Base-by-base conservation (phyloP, 2,888 invertebrate species). In the Orgyia antiqua region DNA sequence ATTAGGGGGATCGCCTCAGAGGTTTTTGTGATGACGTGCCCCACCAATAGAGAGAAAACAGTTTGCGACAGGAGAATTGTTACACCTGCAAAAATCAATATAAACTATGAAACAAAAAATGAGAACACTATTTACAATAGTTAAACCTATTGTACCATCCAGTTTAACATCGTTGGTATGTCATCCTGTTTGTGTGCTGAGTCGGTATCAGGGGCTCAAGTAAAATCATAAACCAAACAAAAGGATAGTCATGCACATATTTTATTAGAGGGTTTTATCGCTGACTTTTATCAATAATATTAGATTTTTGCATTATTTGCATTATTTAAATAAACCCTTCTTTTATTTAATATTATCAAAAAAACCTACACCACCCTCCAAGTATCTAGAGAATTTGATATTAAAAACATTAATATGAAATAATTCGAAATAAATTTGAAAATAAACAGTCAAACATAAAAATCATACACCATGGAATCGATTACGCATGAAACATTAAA, bases 1-100 rank as follows among this genome's bases (percentile, higher is more conserved):
- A 99, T 96, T 84, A 98, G 92, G 82, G 99, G 98, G 88, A 99
- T 95, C 79, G 98, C 98, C 89, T 98, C 98, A 87, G 98, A 98
- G 87, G 98, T 98, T 91, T 96, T 96, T 87, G 98, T 98, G 90
- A 98, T 96, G 87, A 97, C 96, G 90, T 98, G 97, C 83, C 97
- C 96, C 90, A 99, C 97, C 94, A 98, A 94, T 89, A 98, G 93
- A 87, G 98, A 95, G 91, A 99, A 98, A 89, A 98, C 98, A 88
- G 97, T 98, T 92, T 98, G 95, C 75, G 98, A 98, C 89, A 99
- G 95, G 88, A 98, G 94, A 89, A 98, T 97, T 89, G 97, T 98
- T 87, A 98, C 96, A 93, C 97, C 97, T 98, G 96, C 84, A 94
- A 94, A 93, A 90, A 89, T 78, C 65, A 82, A 83, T 88, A 88